A percentile compares a stretch with the other conserved stretches of the same genome.
These are phyloP conservation scores for Himalopsyche kuldschensis DNA, from an alignment of 2,888 invertebrate species.

Conservation along the genomic window DNA sequence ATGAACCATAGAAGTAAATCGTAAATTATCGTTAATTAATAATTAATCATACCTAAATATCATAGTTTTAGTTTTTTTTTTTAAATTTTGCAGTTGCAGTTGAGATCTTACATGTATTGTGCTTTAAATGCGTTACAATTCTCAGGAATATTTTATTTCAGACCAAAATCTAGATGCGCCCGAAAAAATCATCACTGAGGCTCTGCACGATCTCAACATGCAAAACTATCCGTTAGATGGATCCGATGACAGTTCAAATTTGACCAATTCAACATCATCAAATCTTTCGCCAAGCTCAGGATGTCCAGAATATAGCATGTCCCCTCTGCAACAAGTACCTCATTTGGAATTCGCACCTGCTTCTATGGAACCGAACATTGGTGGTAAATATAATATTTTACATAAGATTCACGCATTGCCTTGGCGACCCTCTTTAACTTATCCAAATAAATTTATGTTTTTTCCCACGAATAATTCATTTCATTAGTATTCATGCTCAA, in stretches of 20 bases:
- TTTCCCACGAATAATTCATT: too few relatives aligned
- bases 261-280: not conserved
- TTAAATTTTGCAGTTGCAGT: too few relatives aligned
- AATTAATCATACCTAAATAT: too few relatives aligned
- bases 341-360: not conserved
- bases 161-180: not conserved
- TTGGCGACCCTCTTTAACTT: not conserved
- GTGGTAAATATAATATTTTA: not conserved
- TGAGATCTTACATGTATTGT: not conserved
- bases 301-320: not conserved
- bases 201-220: not conserved
- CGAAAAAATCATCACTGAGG: not conserved
- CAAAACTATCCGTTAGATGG: not conserved
- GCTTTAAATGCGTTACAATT: not conserved
- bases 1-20: too few relatives aligned
- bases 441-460: not conserved
- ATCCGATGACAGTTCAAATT: not conserved
- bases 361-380: not conserved
- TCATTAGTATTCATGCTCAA: too few relatives aligned
- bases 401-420: not conserved
- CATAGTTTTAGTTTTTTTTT: too few relatives aligned
- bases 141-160: not conserved
- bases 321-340: conserved; percentile 7
- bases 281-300: not conserved
- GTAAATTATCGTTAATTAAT: too few relatives aligned